Evolutionary conservation across 1,140 invertebrate genomes (phyloP), one percentile per base, ranked within the genome.

Genomic region (Drosophila chauvacae): DNA sequence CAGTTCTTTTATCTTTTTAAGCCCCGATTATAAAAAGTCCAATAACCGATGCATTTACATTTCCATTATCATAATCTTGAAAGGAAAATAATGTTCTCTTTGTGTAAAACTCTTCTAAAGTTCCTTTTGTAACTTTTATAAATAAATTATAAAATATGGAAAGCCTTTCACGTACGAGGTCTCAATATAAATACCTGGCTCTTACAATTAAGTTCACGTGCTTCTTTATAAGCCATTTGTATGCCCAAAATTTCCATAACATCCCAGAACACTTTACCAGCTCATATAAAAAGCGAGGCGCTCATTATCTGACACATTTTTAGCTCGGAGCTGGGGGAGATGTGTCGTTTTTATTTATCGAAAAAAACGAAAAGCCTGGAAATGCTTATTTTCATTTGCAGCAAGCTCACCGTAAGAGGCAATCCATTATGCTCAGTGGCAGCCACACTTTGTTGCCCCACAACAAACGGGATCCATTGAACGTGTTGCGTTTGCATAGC

Each of bases 391-490:
- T 68, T 26, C 42, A 69, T 75, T 56, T 14, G 42, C 26, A 30
- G 18, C 56, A n/a, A 39, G 70, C 33, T 50, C 56, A 45, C 48
- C 42, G 23, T 33, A 63, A 30, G 37, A 20, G 63, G 44, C 55
- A 47, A 77, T 55, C 72, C 60, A 75, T 75, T 76, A 77, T 59
- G 35, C 62, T 61, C 39, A 56, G 48, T 56, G 74, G 74, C 57
- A 14, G 48, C 18, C 56, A 41, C 42, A 61, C 37, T 44, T 68
- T 45, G 13, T 42, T 16, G 47, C 11, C 50, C 26, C 18, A 44
- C 37, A 60, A 77, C 50, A 68, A 76, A 76, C 63, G 74, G 60
- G 48, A 65, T 57, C 51, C 39, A 64, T 64, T 42, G 53, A 72
- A 74, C 42, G 60, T 41, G 39, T 16, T 30, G 16, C 7, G 11